Conservation (phyloP, 2,797 vertebrate genomes). For the Rhinella marina region DNA sequence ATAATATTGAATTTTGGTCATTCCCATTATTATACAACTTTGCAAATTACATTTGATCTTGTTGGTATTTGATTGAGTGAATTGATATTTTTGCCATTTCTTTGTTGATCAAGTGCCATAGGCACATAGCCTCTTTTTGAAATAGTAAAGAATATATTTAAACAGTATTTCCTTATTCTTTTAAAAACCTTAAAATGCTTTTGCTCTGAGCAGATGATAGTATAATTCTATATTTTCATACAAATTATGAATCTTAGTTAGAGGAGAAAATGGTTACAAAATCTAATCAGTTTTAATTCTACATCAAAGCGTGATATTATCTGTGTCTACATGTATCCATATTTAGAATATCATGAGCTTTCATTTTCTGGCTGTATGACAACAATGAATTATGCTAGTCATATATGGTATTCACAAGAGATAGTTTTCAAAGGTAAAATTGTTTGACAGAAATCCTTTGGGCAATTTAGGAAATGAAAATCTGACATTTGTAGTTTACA, state of each 20-base stretch:
- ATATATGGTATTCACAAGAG: slow-evolving; percentile 56
- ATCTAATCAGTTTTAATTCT: slow-evolving; percentile 47
- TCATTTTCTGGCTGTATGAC: slow-evolving; percentile 37
- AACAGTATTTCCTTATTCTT: slow-evolving; percentile 7
- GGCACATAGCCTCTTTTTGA: neutral
- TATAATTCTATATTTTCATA: slow-evolving; percentile 1
- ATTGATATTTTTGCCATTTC: slow-evolving; percentile 5
- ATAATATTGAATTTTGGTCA: neutral
- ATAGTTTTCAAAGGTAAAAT: slow-evolving; percentile 47
- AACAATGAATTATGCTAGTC: slow-evolving; percentile 44
- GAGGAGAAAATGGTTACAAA: slow-evolving; percentile 27
- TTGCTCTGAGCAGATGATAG: neutral
- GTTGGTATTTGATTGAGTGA: neutral
- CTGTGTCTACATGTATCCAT: slow-evolving; percentile 34
- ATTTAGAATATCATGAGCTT: slow-evolving; percentile 44
- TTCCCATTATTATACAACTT: neutral
- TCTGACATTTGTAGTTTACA: slow-evolving; percentile 57
- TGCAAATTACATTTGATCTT: neutral
- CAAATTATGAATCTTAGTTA: neutral
- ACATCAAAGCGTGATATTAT: slow-evolving; percentile 26
- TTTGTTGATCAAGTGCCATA: neutral
- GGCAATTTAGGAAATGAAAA: slow-evolving; percentile 54
- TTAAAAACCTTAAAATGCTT: neutral
- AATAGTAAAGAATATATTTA: neutral
- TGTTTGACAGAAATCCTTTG: slow-evolving; percentile 59